Evolutionary conservation across 2,888 invertebrate genomes (phyloP), one percentile per base, ranked within the genome.

Genomic region (Caradrina clavipalpis): DNA sequence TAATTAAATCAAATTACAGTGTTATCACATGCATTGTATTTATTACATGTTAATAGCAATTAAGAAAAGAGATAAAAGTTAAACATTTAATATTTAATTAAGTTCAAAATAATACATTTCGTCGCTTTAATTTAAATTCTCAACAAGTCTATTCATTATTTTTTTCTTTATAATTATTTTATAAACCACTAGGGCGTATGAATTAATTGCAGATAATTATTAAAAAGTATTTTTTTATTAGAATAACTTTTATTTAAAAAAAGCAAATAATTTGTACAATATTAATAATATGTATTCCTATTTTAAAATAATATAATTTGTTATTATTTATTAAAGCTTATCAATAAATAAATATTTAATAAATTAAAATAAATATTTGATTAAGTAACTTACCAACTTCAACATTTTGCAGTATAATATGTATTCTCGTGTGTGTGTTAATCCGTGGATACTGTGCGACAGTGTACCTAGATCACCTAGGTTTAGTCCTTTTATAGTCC

Each of bases 401-500:
- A 88, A 86, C 94, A 94, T 94, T 77, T 85, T 91, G 81, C 49
- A 35, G 54, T 47, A 56, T 35, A 68, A 59, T 69, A 82, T 64
- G 63, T 71, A 77, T 67, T 80, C 81, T 81, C 73, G 67, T 79
- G 65, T 70, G 75, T 82, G 82, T 85, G 85, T 87, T 79, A 84
- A 83, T 82, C 81, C 86, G 85, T 82, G 73, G 84, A 75, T 81
- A 83, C 83, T 77, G 86, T 84, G 63, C 78, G 84, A 89, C 85
- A 92, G 91, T 90, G 88, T 88, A 88, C 86, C 84, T 80, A 78
- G 86, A 83, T 86, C 75, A 80, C 77, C 84, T 90, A 89, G 89
- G 84, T 76, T 80, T 84, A 85, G 92, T 87, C 94, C 94, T 95
- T 95, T 89, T 95, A 95, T 95, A 95, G 92, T 80, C 70, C 81